phyloP scores from a whole-genome alignment of 2,797 vertebrate genomes.

The Prionace glauca region DNA sequence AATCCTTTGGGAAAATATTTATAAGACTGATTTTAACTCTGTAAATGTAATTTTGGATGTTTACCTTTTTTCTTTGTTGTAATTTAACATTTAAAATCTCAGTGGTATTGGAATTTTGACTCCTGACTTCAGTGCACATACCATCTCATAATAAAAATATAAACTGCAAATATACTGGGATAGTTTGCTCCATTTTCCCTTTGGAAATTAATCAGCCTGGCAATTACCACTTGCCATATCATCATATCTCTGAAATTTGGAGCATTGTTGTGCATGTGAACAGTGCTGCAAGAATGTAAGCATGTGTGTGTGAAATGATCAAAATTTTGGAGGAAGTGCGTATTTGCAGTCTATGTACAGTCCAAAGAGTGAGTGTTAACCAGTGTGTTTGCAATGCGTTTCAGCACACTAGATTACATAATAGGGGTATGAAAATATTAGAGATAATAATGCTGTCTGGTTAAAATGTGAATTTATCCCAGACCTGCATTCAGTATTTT shows the following conservation, averaged over 20 bases:
- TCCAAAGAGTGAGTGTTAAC: neutral
- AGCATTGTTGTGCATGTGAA: neutral
- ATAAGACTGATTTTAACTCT: too few species aligned
- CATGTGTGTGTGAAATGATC: neutral
- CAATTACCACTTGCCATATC: too few species aligned
- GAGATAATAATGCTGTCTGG: neutral
- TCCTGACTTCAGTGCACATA: too few species aligned
- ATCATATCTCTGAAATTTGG: neutral
- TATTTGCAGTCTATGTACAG: neutral
- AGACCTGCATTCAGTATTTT: neutral
- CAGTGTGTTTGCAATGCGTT: neutral
- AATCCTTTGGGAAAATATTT: too few species aligned
- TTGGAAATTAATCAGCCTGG: too few species aligned
- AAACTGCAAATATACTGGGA: too few species aligned
- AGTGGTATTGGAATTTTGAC: too few species aligned
- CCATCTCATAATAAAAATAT: too few species aligned
- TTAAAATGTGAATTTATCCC: neutral
- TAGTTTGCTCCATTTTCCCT: too few species aligned
- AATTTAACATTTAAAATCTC: too few species aligned
- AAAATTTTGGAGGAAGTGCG: neutral
- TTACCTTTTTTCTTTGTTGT: too few species aligned
- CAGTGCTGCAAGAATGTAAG: neutral
- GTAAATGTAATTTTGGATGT: too few species aligned
- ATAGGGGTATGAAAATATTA: neutral
- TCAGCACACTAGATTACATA: neutral